Base-by-base conservation (phyloP, 53 echinoderm and acorn worm species). In the Arbacia lixula region DNA sequence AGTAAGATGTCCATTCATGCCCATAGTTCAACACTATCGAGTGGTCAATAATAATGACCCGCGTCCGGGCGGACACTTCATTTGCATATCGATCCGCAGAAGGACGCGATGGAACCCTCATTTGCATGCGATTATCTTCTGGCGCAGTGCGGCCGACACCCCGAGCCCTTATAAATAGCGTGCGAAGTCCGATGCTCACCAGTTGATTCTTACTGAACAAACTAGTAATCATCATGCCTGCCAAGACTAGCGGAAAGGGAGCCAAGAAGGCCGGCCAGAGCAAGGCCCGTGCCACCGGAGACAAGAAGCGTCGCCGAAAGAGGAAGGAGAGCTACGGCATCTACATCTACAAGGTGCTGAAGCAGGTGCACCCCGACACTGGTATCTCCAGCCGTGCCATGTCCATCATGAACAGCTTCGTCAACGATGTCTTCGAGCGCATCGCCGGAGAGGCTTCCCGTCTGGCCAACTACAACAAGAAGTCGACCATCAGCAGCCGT, bases 311-410 rank as follows among this genome's bases (percentile, higher is more conserved):
- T 83, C 57, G 86, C 16, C 60, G 72, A 35, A 65, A 51, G 53
- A 76, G 93, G 53, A 90, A 91, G 90, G 93, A 93, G 60, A 88
- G 85, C 85, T 93, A 91, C 66, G 85, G 85, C 63, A 93, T 93
- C 93, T 93, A 93, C 90, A 93, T 93, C 82, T 90, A 93, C 93
- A 93, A 93, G 63, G 93, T 93, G 52, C 75, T 93, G 90, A 93
- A 93, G 87, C 93, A 93, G 74, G 90, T 93, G 24, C 93, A 93
- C 72, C 93, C 93, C 4, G 93, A 93, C 87, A 93, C 93, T 84
- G 93, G 93, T 55, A 88, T 93, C 90, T 93, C 93, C 65, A 87
- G 87, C 90, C 62, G 74, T 39, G 91, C 91, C 88, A 91, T 91
- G 91, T 83, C 85, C 84, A 91, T 91, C 91, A 91, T 93, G 93